Evolutionary conservation across 2,797 vertebrate species (phyloP).

Genomic region (Alosa sapidissima): DNA sequence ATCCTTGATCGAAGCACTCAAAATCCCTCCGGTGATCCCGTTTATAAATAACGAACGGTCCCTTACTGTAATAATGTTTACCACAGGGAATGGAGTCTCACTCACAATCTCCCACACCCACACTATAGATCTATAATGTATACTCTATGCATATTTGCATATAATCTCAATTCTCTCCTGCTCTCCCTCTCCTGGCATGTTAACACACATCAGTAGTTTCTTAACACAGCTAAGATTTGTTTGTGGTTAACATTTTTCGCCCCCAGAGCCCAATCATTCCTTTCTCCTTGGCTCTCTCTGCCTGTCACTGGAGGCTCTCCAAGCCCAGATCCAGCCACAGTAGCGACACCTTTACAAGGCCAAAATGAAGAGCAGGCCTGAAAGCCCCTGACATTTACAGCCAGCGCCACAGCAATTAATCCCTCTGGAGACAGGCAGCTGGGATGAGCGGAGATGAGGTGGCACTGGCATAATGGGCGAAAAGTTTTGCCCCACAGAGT

Average conservation of each 20-base stretch:
- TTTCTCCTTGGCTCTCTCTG: not conserved
- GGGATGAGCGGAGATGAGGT: not conserved
- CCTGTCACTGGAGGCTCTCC: not conserved
- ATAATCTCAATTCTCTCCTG: not conserved
- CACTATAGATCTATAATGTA: not conserved
- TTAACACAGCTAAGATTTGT: not conserved
- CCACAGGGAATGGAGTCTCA: not conserved
- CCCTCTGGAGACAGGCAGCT: not conserved
- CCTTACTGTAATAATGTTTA: not conserved
- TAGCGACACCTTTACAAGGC: not conserved
- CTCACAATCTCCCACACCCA: not conserved
- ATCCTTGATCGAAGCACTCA: too few relatives aligned
- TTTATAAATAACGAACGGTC: too few relatives aligned
- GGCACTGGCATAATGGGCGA: not conserved
- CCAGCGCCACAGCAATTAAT: not conserved
- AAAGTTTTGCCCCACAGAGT: not conserved
- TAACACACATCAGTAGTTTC: not conserved
- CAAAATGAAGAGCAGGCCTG: not conserved
- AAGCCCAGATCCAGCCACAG: not conserved
- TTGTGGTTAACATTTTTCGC: not conserved
- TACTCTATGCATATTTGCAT: not conserved
- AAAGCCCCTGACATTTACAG: conserved; percentile 14
- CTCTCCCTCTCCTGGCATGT: not conserved
- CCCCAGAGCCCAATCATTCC: not conserved
- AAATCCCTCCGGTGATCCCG: too few relatives aligned